A percentile compares a stretch with the other conserved stretches of the same genome.
Evolutionary conservation across 2,888 invertebrate species (phyloP).

Genomic region (Hecatera dysodea): DNA sequence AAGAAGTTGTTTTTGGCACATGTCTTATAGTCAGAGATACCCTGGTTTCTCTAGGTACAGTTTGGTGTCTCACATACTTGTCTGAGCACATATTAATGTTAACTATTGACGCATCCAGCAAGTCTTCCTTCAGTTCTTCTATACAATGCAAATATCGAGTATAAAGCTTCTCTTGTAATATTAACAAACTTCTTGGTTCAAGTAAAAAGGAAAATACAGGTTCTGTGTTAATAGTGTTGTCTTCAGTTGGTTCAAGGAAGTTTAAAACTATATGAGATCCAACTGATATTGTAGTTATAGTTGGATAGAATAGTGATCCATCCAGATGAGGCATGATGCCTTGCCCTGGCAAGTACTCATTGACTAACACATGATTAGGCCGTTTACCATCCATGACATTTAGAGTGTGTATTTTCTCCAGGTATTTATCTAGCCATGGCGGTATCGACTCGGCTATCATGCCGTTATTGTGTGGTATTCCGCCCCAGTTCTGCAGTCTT

Average conservation of each 20-base stretch:
- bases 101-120: constrained; percentile 90
- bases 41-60: constrained; percentile 92
- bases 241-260: constrained; percentile 92
- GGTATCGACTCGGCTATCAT: constrained; percentile 98
- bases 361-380: constrained; percentile 98
- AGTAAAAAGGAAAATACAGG: constrained; percentile 94
- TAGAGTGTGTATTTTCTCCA: constrained; percentile 93
- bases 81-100: constrained; percentile 92
- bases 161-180: constrained; percentile 96
- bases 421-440: constrained; percentile 94
- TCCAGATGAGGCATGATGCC: constrained; percentile 99
- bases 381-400: constrained; percentile 93
- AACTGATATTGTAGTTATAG: constrained; percentile 97
- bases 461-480: constrained; percentile 97
- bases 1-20: constrained; percentile 96
- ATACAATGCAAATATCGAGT: constrained; percentile 96
- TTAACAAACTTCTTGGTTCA: constrained; percentile 96
- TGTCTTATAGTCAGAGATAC: constrained; percentile 98
- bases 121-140: constrained; percentile 93
- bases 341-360: constrained; percentile 98
- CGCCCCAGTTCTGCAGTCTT: constrained; percentile 99
- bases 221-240: constrained; percentile 76
- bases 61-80: constrained; percentile 89
- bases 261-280: constrained; percentile 98
- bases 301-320: constrained; percentile 98